Conservation (phyloP, 2,797 vertebrate species). For the Spinus olivaceus region DNA sequence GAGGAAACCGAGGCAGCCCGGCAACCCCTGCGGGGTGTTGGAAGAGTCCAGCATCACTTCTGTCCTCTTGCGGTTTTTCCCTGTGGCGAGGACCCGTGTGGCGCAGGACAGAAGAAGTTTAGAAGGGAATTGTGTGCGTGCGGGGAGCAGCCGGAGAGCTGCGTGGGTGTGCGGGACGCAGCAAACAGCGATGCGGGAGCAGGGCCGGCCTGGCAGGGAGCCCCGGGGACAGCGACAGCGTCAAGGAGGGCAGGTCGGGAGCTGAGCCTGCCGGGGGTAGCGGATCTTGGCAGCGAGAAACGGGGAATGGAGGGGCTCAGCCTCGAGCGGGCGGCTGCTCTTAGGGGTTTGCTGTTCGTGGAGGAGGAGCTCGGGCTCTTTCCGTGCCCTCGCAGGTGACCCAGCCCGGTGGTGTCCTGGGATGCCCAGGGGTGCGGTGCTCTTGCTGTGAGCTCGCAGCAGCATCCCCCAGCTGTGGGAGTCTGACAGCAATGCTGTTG, state of each 20-base stretch:
- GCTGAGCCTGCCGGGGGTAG: neutral
- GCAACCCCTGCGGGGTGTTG: rapidly evolving
- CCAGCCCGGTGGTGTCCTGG: neutral
- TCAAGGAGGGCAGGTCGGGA: neutral
- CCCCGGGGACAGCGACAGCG: neutral
- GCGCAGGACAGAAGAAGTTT: neutral
- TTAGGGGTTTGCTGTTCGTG: rapidly evolving
- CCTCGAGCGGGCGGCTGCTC: neutral
- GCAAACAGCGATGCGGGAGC: neutral
- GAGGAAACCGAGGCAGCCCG: neutral
- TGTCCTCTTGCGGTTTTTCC: neutral
- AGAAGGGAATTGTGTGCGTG: neutral
- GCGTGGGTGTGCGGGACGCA: neutral
- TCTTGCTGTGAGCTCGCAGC: neutral
- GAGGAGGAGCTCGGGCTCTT: neutral
- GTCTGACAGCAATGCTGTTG: neutral
- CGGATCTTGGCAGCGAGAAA: rapidly evolving
- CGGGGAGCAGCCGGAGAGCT: neutral
- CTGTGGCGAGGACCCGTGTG: neutral
- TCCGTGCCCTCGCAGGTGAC: neutral
- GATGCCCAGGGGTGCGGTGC: neutral
- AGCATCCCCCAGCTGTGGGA: neutral
- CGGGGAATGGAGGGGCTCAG: neutral
- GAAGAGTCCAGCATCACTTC: neutral
- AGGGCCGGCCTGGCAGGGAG: neutral